A percentile compares a stretch with the other conserved stretches of the same genome.
Conservation (phyloP, 2,888 invertebrate species). For the Ormyrus pomaceus region DNA sequence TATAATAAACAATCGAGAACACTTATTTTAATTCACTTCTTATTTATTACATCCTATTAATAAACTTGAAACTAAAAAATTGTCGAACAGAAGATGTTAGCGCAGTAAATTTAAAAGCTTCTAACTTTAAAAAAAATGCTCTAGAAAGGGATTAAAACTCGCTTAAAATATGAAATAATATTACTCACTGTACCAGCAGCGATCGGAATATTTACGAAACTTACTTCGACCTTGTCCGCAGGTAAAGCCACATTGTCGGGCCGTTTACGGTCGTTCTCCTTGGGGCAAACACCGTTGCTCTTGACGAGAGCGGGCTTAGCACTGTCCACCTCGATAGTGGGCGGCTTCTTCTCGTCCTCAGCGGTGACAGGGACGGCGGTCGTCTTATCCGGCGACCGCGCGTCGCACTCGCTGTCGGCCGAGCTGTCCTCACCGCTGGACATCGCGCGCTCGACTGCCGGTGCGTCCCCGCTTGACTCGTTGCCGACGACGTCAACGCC, state of each 20-base stretch:
- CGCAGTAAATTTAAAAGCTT: no score
- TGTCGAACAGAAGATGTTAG: no score
- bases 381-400: constrained; percentile 3
- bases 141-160: no score
- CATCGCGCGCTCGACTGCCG: constrained; percentile 69
- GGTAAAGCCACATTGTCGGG: not conserved
- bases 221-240: constrained; percentile 41
- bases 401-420: constrained; percentile 62
- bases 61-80: no score
- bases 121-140: no score
- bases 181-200: no score
- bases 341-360: not conserved
- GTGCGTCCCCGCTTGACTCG: constrained; percentile 38
- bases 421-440: constrained; percentile 71
- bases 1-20: no score
- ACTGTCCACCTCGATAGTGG: constrained; percentile 1
- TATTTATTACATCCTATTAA: no score
- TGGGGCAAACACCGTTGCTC: constrained; percentile 21
- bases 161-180: no score
- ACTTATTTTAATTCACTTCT: no score
- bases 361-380: not conserved
- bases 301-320: constrained; percentile 8
- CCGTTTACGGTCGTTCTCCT: not conserved
- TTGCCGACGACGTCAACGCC: constrained; percentile 26
- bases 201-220: not conserved